Evolutionary conservation across 2,113 vertebrate genomes (phyloP).

Genomic region (Etia nguti): DNA sequence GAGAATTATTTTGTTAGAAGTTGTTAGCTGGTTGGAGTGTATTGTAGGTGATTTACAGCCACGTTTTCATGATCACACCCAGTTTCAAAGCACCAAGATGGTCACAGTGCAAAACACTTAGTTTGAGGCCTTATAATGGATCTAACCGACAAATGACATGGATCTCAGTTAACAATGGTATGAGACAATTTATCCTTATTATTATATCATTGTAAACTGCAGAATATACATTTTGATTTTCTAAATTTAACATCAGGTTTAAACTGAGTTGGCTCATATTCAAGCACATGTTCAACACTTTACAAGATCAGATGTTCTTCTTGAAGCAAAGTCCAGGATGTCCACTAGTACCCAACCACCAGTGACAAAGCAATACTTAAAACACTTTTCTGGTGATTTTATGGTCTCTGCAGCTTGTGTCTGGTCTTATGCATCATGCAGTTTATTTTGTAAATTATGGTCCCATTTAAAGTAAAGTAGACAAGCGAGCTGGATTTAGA

Average conservation of each 20-base stretch:
- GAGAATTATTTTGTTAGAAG: neutral
- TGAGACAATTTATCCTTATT: neutral
- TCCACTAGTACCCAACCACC: accelerated
- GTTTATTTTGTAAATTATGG: neutral
- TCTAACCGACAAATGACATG: neutral
- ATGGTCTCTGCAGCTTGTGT: accelerated
- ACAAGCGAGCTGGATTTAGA: neutral
- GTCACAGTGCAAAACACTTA: neutral
- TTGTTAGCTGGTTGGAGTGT: accelerated
- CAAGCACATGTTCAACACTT: accelerated
- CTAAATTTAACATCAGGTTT: neutral
- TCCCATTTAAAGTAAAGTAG: neutral
- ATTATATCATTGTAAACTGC: neutral
- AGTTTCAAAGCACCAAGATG: neutral
- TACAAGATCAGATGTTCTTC: neutral
- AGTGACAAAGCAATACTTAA: neutral
- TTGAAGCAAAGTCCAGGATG: neutral
- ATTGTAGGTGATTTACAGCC: neutral
- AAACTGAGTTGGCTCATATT: neutral
- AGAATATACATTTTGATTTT: neutral
- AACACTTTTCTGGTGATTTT: neutral
- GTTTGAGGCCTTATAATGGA: neutral
- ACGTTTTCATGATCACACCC: neutral
- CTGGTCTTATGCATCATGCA: accelerated
- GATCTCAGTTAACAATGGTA: neutral